Evolutionary conservation across 1,140 invertebrate species (phyloP).

Genomic region (Sitophilus oryzae): DNA sequence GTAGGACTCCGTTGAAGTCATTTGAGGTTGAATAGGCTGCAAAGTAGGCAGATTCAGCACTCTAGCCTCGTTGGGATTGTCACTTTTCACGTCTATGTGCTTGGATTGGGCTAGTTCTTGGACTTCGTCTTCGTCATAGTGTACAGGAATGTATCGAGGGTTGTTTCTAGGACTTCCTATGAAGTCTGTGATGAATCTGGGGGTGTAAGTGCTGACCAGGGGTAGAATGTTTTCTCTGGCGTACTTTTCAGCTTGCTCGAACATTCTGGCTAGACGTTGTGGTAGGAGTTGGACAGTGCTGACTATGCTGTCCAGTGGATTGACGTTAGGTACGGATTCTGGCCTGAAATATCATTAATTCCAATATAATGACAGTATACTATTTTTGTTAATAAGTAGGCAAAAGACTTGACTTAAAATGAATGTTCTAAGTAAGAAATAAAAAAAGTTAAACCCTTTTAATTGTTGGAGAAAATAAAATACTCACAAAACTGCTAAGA

Average conservation of each 20-base stretch:
- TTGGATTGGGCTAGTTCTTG: background rate
- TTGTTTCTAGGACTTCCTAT: slow-evolving; percentile 33
- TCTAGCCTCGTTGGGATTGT: background rate
- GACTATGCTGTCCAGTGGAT: slow-evolving; percentile 45
- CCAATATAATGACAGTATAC: no score
- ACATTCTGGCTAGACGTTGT: slow-evolving; percentile 64
- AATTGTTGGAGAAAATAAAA: no score
- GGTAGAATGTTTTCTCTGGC: slow-evolving; percentile 67
- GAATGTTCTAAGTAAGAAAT: no score
- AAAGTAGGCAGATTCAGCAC: background rate
- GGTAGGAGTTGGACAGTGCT: slow-evolving; percentile 73
- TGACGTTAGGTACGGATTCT: slow-evolving; percentile 1
- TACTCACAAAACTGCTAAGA: no score
- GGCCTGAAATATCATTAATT: no score
- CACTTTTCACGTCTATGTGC: background rate
- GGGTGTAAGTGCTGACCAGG: slow-evolving; percentile 68
- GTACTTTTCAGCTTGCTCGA: slow-evolving; percentile 74
- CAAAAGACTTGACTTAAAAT: no score
- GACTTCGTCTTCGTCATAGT: slow-evolving; percentile 29
- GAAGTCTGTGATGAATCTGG: slow-evolving; percentile 49
- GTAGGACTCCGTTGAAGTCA: slow-evolving; percentile 26
- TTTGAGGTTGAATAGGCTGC: background rate
- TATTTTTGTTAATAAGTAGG: no score
- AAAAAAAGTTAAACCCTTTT: no score
- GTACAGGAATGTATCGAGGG: slow-evolving; percentile 38